Conservation (phyloP, 2,113 vertebrate genomes). For the Hippocampus barbouri region DNA sequence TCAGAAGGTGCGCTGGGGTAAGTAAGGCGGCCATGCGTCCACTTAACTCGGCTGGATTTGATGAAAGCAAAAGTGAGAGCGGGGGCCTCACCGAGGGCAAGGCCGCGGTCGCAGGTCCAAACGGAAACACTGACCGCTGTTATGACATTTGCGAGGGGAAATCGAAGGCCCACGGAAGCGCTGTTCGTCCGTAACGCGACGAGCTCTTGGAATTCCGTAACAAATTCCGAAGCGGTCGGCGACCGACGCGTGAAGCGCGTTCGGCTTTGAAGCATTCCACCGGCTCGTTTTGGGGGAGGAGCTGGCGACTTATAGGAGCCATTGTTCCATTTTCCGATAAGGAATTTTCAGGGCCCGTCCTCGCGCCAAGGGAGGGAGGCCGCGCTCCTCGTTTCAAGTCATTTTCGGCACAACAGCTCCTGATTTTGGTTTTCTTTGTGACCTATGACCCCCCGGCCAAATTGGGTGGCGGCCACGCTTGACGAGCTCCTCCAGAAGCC, state of each 20-base stretch:
- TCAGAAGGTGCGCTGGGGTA: constrained; percentile 14
- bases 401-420: constrained; percentile 43
- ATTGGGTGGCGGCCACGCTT: constrained; percentile 31
- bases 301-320: constrained; percentile 50
- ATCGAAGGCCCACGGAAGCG: constrained; percentile 27
- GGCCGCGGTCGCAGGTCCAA: constrained; percentile 16
- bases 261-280: constrained; percentile 15
- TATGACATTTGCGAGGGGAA: constrained; percentile 25
- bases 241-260: constrained; percentile 1
- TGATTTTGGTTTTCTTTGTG: constrained; percentile 21
- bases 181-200: constrained; percentile 26
- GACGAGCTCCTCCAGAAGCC: constrained; percentile 30
- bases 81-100: constrained; percentile 16
- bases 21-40: constrained; percentile 15
- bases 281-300: constrained; percentile 21
- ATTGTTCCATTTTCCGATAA: constrained; percentile 77
- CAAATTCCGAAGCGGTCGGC: not conserved
- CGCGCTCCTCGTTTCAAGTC: constrained; percentile 52
- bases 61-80: constrained; percentile 64
- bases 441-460: constrained; percentile 24
- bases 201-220: constrained; percentile 22
- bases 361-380: constrained; percentile 60
- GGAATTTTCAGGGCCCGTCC: constrained; percentile 66
- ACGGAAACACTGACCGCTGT: not conserved
- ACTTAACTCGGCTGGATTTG: constrained; percentile 20